Base-by-base conservation (phyloP, 2,888 invertebrate genomes). In the Chironomus tentans region DNA sequence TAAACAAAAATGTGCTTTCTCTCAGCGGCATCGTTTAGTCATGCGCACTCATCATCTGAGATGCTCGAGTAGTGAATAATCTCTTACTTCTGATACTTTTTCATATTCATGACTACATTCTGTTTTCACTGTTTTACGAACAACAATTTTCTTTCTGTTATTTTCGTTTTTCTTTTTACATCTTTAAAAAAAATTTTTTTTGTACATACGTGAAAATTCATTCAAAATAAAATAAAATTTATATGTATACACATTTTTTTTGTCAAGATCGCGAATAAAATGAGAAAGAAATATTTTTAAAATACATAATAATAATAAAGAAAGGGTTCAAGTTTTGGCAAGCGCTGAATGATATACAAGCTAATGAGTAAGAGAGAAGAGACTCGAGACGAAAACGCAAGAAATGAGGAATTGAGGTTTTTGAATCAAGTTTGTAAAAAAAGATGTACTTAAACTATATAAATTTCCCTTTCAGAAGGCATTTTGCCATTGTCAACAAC, bases 371-470 rank as follows among this genome's bases (percentile, higher is more conserved):
- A 10, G 70, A 70, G 47, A 38, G 22, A 21, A n/a, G 28, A 68
- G 22, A 70, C 5, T 13, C 12, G 24, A 65, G 24, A 65, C 24
- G 13, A 24, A 21, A 24, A 18, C 13, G 10, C 13, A 24, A 24
- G 56, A 56, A 28, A 71, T 24, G 71, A 13, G 50, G 50, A 70
- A 71, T 71, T 24, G 56, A 50, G 50, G 71, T 56, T 71, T 71
- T 13, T 22, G 22, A 50, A 71, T 71, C 71, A 71, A 71, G 71
- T 71, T 71, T 24, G 71, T 56, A 28, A 21, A n/a, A 68, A 68
- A 38, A 69, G 69, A 18, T 7, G 62, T 65, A 65, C 3, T 65
- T 65, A 65, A 65, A 65, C 65, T 65, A 12, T 38, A 38, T 10
- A 65, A 65, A 18, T 22, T 65, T 65, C 21, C 65, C 65, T 22